phyloP scores from a whole-genome alignment of 53 echinoderm and acorn worm species.

The Arbacia lixula region DNA sequence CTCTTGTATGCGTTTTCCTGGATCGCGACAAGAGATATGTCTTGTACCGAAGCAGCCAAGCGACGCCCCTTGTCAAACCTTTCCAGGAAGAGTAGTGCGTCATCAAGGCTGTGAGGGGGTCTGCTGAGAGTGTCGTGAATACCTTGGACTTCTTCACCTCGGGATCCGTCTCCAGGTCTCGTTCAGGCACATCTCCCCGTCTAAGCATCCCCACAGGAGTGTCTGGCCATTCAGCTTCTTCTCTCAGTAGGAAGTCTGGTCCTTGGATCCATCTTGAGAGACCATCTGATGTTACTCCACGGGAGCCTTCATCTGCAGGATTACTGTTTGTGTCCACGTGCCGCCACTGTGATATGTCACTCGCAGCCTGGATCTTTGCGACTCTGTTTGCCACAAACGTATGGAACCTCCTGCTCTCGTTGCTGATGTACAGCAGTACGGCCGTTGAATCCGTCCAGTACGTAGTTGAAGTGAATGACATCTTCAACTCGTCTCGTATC shows the following conservation, averaged over 20 bases:
- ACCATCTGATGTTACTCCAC: slow-evolving; percentile 26
- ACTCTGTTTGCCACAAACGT: slow-evolving; percentile 67
- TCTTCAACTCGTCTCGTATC: slow-evolving; percentile 30
- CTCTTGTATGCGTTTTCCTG: background rate
- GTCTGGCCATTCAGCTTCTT: slow-evolving; percentile 53
- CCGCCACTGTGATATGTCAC: slow-evolving; percentile 43
- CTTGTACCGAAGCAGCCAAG: slow-evolving; percentile 56
- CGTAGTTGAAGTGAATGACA: slow-evolving; percentile 17
- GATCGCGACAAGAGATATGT: slow-evolving; percentile 1
- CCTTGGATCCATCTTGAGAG: no score
- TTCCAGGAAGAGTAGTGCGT: slow-evolving; percentile 49
- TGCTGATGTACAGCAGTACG: slow-evolving; percentile 59
- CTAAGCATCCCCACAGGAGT: no score
- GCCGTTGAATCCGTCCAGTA: slow-evolving; percentile 61
- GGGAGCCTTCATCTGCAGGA: slow-evolving; percentile 61
- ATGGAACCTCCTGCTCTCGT: slow-evolving; percentile 53
- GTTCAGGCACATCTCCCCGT: background rate
- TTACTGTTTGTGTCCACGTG: slow-evolving; percentile 52
- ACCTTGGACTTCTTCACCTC: slow-evolving; percentile 60
- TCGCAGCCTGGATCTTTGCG: slow-evolving; percentile 41
- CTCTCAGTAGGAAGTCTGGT: slow-evolving; percentile 46
- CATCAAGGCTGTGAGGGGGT: background rate
- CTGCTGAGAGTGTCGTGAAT: slow-evolving; percentile 10
- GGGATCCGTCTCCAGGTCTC: slow-evolving; percentile 8
- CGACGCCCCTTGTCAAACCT: slow-evolving; percentile 38